phyloP scores from a whole-genome alignment of 1,140 invertebrate genomes.

The Propsilocerus akamusi region DNA sequence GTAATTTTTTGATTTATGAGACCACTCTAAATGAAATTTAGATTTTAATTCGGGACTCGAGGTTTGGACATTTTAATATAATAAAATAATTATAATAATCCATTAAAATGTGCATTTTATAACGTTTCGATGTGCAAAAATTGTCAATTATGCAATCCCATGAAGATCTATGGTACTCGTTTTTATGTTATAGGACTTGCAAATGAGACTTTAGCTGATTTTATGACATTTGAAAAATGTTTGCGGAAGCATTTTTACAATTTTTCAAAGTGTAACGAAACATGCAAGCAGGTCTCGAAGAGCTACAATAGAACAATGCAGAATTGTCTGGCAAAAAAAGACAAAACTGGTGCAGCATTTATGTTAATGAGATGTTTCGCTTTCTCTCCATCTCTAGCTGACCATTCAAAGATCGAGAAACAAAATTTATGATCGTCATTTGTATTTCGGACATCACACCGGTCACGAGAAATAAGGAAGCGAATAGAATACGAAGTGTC shows the following conservation, averaged over 20 bases:
- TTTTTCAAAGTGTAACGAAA: too few relatives aligned
- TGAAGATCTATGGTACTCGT: background rate
- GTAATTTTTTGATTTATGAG: too few relatives aligned
- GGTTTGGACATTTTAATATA: too few relatives aligned
- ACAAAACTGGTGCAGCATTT: background rate
- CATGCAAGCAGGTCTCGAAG: too few relatives aligned
- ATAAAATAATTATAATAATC: too few relatives aligned
- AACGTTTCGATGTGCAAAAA: too few relatives aligned
- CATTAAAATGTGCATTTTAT: too few relatives aligned
- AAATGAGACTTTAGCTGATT: background rate
- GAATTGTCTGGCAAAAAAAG: background rate
- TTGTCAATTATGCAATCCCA: too few relatives aligned
- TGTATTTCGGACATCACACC: background rate
- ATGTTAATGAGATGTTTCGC: background rate
- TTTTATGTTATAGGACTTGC: background rate
- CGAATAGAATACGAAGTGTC: background rate
- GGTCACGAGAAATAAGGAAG: background rate
- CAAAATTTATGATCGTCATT: background rate
- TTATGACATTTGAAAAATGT: background rate
- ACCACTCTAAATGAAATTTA: too few relatives aligned
- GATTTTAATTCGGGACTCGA: too few relatives aligned
- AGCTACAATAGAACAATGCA: background rate
- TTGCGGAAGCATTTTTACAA: slow-evolving; percentile 1
- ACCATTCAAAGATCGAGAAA: background rate
- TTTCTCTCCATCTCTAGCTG: too few relatives aligned